phyloP scores from a whole-genome alignment of 2,113 vertebrate genomes.

The Corythornis madagascariensis region DNA sequence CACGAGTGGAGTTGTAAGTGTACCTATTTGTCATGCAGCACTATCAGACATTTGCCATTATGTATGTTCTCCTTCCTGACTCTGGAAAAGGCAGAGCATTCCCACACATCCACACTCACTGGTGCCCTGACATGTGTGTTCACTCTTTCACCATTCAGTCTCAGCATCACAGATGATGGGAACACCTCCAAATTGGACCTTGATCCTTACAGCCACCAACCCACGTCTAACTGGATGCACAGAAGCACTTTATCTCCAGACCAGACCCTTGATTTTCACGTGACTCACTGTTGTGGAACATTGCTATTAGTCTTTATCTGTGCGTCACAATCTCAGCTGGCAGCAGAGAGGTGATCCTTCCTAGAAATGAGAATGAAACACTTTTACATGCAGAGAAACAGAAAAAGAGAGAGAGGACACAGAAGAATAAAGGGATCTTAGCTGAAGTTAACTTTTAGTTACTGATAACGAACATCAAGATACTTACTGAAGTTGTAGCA shows the following conservation, averaged over 20 bases:
- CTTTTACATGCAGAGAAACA: not conserved
- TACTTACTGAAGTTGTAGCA: not conserved
- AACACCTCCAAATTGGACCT: not conserved
- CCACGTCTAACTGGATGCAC: not conserved
- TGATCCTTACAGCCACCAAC: not conserved
- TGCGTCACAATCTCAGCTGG: not conserved
- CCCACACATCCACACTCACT: not conserved
- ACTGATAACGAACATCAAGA: not conserved
- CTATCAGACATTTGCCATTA: not conserved
- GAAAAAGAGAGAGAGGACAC: not conserved
- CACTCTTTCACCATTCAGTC: not conserved
- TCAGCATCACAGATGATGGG: not conserved
- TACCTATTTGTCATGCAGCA: not conserved
- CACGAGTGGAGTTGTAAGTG: not conserved
- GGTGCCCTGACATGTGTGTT: fast-evolving
- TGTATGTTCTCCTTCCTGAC: not conserved
- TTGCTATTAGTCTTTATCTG: not conserved
- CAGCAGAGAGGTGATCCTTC: not conserved
- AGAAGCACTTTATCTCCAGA: not conserved
- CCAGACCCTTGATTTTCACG: not conserved
- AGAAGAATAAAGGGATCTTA: not conserved
- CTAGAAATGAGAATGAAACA: not conserved
- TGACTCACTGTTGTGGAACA: not conserved
- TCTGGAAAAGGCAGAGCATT: not conserved
- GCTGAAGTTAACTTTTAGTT: not conserved